A percentile compares a stretch with the other conserved stretches of the same genome.
phyloP scores from a whole-genome alignment of 1,140 invertebrate genomes.

The Cotesia chilonis region DNA sequence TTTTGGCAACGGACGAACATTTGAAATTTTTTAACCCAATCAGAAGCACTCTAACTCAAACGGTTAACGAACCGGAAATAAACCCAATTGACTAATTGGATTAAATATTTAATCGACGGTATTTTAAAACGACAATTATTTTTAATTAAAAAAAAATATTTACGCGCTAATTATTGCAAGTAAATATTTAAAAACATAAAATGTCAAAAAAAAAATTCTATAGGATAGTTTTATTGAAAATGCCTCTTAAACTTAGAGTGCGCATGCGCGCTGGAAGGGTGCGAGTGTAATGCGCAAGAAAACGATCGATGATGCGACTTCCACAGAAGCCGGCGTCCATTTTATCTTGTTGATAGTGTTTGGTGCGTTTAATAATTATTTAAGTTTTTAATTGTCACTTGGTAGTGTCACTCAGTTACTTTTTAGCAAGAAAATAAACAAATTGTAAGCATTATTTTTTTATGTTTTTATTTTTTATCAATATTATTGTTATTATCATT shows the following conservation, averaged over 20 bases:
- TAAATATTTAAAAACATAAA: no score
- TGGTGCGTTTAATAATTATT: conserved; percentile 16
- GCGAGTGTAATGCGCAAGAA: conserved; percentile 15
- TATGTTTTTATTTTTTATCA: no score
- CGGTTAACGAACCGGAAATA: conserved; percentile 6
- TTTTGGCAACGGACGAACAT: conserved; percentile 21
- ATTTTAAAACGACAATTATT: no score
- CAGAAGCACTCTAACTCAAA: neutral
- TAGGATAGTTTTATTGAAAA: no score
- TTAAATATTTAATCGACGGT: no score
- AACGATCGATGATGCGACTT: conserved; percentile 51
- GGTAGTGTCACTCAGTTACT: neutral
- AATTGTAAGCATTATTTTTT: no score
- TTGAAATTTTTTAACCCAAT: conserved; percentile 20
- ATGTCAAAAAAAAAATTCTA: no score
- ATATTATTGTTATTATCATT: no score
- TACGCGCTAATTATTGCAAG: no score
- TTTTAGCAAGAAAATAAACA: neutral
- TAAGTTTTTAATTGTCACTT: neutral
- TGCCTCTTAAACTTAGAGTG: neutral
- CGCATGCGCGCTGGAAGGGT: neutral
- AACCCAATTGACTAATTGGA: neutral
- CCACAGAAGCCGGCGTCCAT: conserved; percentile 57
- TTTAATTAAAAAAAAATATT: no score
- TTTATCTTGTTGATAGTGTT: conserved; percentile 43